phyloP scores from a whole-genome alignment of 2,797 vertebrate genomes.

The Agapornis canus region DNA sequence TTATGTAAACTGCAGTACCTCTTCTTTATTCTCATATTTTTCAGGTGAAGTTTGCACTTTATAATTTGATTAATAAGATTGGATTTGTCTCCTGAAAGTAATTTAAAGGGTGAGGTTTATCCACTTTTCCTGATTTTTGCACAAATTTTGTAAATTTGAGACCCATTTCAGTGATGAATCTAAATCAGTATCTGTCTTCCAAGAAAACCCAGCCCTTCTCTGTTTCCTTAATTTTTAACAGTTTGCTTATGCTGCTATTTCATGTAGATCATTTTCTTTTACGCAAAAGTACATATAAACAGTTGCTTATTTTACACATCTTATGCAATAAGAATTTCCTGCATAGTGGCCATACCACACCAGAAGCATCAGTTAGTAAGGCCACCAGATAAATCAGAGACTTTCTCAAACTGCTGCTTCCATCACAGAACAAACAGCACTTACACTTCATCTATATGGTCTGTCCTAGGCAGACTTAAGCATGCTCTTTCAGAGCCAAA shows the following conservation, averaged over 20 bases:
- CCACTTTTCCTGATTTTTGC: neutral
- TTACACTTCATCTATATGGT: neutral
- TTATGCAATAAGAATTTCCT: conserved; percentile 72
- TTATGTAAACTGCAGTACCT: neutral
- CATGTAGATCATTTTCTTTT: neutral
- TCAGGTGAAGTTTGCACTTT: neutral
- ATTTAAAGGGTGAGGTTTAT: neutral
- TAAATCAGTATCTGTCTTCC: neutral
- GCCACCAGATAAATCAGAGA: neutral
- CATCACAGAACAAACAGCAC: neutral
- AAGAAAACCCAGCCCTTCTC: neutral
- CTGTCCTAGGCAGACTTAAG: neutral
- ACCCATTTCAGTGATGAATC: neutral
- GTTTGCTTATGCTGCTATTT: neutral
- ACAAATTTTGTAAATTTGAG: neutral
- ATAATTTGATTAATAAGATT: neutral
- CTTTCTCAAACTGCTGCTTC: conserved; percentile 2
- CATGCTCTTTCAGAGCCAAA: neutral
- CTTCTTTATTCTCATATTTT: neutral
- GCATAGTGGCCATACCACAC: conserved; percentile 48
- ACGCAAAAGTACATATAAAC: neutral
- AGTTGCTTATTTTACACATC: conserved; percentile 6
- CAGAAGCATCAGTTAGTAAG: conserved; percentile 39
- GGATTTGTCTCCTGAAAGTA: neutral
- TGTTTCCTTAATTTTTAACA: neutral